Conservation (phyloP, 2,797 vertebrate genomes). For the Microctenopoma lineatum region DNA sequence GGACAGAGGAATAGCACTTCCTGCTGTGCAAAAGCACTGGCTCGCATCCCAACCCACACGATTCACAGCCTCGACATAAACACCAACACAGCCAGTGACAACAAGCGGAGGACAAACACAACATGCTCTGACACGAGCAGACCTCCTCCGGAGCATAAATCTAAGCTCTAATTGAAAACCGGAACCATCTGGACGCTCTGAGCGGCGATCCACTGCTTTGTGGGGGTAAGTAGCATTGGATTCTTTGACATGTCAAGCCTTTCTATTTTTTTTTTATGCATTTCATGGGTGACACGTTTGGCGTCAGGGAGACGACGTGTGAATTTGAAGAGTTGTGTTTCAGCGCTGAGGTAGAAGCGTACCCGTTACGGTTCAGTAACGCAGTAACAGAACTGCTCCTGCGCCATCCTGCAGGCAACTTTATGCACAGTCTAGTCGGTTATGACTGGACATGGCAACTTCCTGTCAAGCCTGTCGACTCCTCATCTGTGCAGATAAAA, state of each 20-base stretch:
- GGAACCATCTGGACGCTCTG: conserved; percentile 30
- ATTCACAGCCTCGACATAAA: conserved; percentile 36
- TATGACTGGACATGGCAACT: no score
- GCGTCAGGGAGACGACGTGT: background rate
- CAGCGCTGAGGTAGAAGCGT: no score
- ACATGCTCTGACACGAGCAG: conserved; percentile 27
- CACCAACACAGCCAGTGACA: conserved; percentile 30
- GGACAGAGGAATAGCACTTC: conserved; percentile 35
- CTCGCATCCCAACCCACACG: conserved; percentile 33
- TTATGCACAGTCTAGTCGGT: no score
- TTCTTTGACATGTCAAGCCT: conserved; percentile 6
- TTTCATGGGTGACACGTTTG: background rate
- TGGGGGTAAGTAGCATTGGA: conserved; percentile 18
- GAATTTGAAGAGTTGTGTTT: background rate
- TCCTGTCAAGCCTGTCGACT: no score
- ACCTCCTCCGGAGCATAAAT: conserved; percentile 27
- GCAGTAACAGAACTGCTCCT: no score
- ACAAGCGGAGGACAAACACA: conserved; percentile 11
- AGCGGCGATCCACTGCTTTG: conserved; percentile 7
- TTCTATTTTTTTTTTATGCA: background rate
- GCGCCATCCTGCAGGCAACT: no score
- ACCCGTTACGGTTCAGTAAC: no score
- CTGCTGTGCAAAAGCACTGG: conserved; percentile 36
- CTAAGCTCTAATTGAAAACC: conserved; percentile 33
- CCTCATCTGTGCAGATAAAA: background rate